Conservation (phyloP, 2,797 vertebrate genomes). For the Scleropages formosus region DNA sequence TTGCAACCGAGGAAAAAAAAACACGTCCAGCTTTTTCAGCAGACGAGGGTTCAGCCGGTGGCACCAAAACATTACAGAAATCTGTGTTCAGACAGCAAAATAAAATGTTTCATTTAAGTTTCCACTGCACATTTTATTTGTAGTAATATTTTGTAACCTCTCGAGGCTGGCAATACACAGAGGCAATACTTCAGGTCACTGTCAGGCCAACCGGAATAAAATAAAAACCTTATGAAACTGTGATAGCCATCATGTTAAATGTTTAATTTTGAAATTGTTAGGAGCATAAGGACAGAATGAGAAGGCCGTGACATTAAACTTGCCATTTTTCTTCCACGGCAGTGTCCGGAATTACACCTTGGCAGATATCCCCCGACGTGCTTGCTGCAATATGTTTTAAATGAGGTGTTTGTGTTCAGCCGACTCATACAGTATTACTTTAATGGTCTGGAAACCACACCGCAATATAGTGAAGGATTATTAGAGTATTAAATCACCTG, state of each 20-base stretch:
- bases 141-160: neutral
- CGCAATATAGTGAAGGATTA: constrained; percentile 73
- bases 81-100: neutral
- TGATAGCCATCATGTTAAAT: constrained; percentile 30
- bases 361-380: constrained; percentile 58
- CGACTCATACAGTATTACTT: constrained; percentile 66
- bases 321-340: constrained; percentile 54
- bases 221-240: neutral
- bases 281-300: constrained; percentile 45
- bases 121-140: constrained; percentile 7
- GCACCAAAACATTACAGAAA: neutral
- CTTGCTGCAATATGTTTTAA: constrained; percentile 70
- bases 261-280: constrained; percentile 35
- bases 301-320: constrained; percentile 46
- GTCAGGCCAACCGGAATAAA: neutral
- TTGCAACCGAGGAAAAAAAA: neutral
- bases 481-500: constrained; percentile 78
- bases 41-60: neutral
- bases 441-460: constrained; percentile 73
- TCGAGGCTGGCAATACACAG: neutral
- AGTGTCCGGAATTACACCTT: constrained; percentile 54
- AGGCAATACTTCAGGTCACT: constrained; percentile 5
- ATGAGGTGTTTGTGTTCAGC: constrained; percentile 75
- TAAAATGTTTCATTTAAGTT: constrained; percentile 4
- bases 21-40: neutral